Evolutionary conservation across 1,140 invertebrate species (phyloP).

Genomic region (Hetaerina americana): DNA sequence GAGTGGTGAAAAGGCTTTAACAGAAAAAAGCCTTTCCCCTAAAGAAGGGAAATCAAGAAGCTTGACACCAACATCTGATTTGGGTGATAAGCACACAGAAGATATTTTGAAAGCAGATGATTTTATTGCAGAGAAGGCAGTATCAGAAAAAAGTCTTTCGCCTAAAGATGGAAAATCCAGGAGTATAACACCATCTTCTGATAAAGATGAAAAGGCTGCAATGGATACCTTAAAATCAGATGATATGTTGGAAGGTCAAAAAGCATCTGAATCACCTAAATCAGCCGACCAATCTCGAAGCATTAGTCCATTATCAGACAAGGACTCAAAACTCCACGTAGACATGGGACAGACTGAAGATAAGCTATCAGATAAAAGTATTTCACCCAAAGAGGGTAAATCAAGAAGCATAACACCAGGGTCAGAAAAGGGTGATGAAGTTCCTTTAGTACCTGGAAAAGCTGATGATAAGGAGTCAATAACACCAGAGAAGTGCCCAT

Average conservation of each 20-base stretch:
- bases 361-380: background rate
- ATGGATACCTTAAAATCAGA: background rate
- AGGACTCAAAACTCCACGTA: background rate
- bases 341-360: background rate
- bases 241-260: too few species aligned
- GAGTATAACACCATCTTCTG: background rate
- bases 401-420: background rate
- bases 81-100: background rate
- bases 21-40: background rate
- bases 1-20: background rate
- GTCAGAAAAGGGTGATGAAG: slow-evolving; percentile 4
- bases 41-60: background rate
- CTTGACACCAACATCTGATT: background rate
- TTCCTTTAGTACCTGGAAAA: background rate
- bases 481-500: too few species aligned
- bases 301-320: background rate
- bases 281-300: background rate
- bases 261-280: too few species aligned
- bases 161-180: background rate
- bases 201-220: slow-evolving; percentile 4
- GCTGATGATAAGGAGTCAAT: too few species aligned
- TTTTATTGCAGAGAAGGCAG: background rate
- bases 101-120: background rate
- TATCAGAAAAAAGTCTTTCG: background rate
- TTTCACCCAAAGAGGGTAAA: background rate